phyloP scores from a whole-genome alignment of 2,888 invertebrate species.

The Torymus tubicola region DNA sequence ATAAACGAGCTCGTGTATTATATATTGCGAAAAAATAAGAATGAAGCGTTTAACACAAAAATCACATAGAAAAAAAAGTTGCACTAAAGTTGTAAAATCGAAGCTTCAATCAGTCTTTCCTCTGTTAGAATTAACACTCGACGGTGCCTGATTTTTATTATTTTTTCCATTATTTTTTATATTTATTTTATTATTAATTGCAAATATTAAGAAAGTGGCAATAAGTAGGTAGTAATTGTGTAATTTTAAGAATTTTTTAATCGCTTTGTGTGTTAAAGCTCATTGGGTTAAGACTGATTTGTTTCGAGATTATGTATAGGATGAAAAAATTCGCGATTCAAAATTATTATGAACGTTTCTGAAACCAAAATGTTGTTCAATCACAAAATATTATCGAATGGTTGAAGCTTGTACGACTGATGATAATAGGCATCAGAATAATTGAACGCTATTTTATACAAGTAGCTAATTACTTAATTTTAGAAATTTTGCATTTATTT shows the following conservation, averaged over 20 bases:
- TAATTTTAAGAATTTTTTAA: slow-evolving; percentile 30
- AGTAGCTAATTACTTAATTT: slow-evolving; percentile 23
- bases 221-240: slow-evolving; percentile 35
- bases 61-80: slow-evolving; percentile 35
- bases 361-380: slow-evolving; percentile 76
- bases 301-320: slow-evolving; percentile 36
- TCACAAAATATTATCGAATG: slow-evolving; percentile 64
- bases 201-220: slow-evolving; percentile 23
- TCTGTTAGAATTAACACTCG: slow-evolving; percentile 39
- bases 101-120: slow-evolving; percentile 43
- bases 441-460: slow-evolving; percentile 39
- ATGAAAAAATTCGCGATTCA: slow-evolving; percentile 38
- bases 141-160: neutral
- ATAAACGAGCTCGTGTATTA: slow-evolving; percentile 50
- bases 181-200: slow-evolving; percentile 2
- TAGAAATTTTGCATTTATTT: slow-evolving; percentile 9
- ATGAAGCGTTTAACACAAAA: slow-evolving; percentile 32
- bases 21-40: slow-evolving; percentile 38
- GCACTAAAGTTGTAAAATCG: slow-evolving; percentile 15
- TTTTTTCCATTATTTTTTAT: neutral
- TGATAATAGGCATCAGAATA: slow-evolving; percentile 32
- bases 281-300: slow-evolving; percentile 45
- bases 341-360: slow-evolving; percentile 69
- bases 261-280: slow-evolving; percentile 40
- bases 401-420: slow-evolving; percentile 58